Percentiles rank a stretch among this genome's conserved stretches.
phyloP scores from a whole-genome alignment of 2,888 invertebrate species.

The Athetis lepigone region DNA sequence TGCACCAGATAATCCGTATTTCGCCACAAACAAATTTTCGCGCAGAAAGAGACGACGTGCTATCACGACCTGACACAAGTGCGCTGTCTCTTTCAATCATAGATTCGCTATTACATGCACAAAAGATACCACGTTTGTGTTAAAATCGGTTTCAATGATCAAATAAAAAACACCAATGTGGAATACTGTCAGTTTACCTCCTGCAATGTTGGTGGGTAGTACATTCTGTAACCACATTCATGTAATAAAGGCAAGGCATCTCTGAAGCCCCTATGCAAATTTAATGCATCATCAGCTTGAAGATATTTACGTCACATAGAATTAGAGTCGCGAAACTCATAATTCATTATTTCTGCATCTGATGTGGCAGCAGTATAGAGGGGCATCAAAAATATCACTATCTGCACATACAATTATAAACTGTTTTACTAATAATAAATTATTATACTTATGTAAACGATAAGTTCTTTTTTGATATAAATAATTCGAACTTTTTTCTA shows the following conservation, averaged over 20 bases:
- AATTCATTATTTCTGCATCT: constrained; percentile 9
- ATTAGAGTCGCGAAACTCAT: constrained; percentile 12
- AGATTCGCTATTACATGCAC: no score
- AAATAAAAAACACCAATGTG: no score
- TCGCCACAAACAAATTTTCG: no score
- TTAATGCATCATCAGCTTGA: constrained; percentile 15
- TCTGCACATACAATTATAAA: constrained; percentile 12
- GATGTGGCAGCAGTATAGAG: constrained; percentile 9
- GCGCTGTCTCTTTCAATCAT: no score
- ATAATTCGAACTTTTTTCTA: constrained; percentile 1
- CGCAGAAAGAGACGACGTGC: no score
- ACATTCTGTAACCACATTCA: neutral
- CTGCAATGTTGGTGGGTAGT: constrained; percentile 5
- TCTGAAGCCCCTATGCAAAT: constrained; percentile 3
- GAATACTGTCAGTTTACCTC: constrained; percentile 4
- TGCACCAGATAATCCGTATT: no score
- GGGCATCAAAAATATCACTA: constrained; percentile 8
- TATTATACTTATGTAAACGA: constrained; percentile 10
- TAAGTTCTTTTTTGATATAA: constrained; percentile 5
- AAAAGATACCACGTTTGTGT: no score
- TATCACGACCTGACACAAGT: no score
- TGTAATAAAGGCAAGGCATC: constrained; percentile 6
- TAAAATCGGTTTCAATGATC: no score
- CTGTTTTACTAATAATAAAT: constrained; percentile 12
- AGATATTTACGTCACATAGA: constrained; percentile 2